Base-by-base conservation (phyloP, 2,797 vertebrate species). In the Syngnathus rostellatus region DNA sequence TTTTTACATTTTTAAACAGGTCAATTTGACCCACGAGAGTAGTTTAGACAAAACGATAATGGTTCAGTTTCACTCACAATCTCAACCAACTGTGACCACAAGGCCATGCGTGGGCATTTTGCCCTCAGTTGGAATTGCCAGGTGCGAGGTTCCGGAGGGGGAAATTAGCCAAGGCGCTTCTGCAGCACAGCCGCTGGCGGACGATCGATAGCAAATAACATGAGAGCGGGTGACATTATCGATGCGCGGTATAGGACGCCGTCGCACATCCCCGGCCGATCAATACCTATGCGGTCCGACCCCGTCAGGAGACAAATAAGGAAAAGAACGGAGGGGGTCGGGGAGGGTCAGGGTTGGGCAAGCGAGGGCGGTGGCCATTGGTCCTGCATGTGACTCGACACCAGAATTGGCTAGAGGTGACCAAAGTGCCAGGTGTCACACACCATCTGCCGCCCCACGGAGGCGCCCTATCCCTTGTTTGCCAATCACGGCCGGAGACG, bases 371-470 rank as follows among this genome's bases (percentile, higher is more conserved):
- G 19, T 2, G 19, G 31, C 31, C 31, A 50, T n/a, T 50, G n/a
- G 48, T 16, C 11, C 43, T 14, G 43, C 43, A 16, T 46, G 43
- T 4, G 16, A 16, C 43, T 46, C 10, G 19, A 19, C 6, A 50
- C n/a, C 19, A 50, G 17, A 50, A 6, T 19, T 19, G 19, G 46
- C 16, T 50, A 17, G 80, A 79, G 73, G 76, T 81, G 83, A 88
- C 31, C 86, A 84, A 80, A 87, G 78, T 67, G 63, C 68, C 77
- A 62, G n/a, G 75, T 6, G 71, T 63, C 80, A 67, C 63, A 39
- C 51, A 65, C 90, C 89, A 91, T 91, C 90, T 92, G 90, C 79
- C 61, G 67, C 71, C 72, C 64, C 62, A 66, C 23, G 69, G 78
- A 84, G 87, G 86, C 83, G 81, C 86, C 78, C 86, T 83, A 21